Evolutionary conservation across 2,113 vertebrate genomes (phyloP), one percentile per base, ranked within the genome.

Genomic region (Leptocoma aspasia): DNA sequence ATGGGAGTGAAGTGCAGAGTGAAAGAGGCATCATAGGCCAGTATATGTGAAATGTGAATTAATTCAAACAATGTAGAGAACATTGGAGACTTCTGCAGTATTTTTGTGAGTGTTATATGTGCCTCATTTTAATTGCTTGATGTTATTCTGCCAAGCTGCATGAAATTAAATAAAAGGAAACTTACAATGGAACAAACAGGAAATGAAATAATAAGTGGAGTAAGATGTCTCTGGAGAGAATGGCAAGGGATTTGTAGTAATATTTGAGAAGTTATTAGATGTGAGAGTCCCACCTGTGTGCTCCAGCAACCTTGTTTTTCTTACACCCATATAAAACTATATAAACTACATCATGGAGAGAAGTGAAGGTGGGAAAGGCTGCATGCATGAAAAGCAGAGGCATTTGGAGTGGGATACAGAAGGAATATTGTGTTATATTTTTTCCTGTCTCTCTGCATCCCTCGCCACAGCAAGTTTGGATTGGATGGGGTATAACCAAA

Each of bases 241-340:
- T 41, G 47, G 56, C 0, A 31, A 81, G 92, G 92, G 86, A 89
- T 77, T 93, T 95, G 52, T 77, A 33, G 88, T 66, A 90, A 90
- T 94, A 86, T 86, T 73, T 88, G 64, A 90, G 47, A 92, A 71
- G 76, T 90, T 93, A 94, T 94, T 96, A 75, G 80, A 88, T 78
- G n/a, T 49, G 88, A 93, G 86, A 94, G 69, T 91, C 79, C 72
- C 79, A 90, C 90, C 90, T 89, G 64, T 66, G 76, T 77, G 47
- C 61, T 84, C 68, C 76, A 89, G 71, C 53, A 95, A 68, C 64
- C 77, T 73, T 80, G 17, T 87, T 94, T 96, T 93, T 87, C 84
- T 82, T 66, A 83, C 64, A 52, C 6, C 26, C 16, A 0, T 73
- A 47, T 56, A 75, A 88, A 83, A 68, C 63, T 30, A 30, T 39